Base-by-base conservation (phyloP, 1,140 invertebrate genomes). In the Saccostrea cuccullata region DNA sequence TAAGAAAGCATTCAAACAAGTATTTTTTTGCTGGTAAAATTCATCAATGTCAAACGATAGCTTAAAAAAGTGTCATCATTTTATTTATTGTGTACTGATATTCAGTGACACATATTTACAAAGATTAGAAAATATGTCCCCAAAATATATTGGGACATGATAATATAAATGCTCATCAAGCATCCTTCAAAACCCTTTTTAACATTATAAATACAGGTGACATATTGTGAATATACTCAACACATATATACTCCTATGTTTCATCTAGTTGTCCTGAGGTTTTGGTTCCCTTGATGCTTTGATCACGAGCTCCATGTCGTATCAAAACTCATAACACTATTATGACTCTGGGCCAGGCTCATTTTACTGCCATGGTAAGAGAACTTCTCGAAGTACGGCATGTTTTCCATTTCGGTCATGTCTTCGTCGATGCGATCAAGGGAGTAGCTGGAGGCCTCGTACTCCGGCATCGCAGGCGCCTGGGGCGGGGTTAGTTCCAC, bases 401-500 rank as follows among this genome's bases (percentile, higher is more conserved):
- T 60, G n/a, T 47, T 47, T 47, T 85, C 89, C 15, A 89, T 85
- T 82, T 93, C 92, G 55, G 87, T 85, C 89, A 89, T 91, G 55
- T 92, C 93, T 84, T 92, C 92, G n/a, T 93, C 91, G 5, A 93
- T 91, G 36, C 91, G 91, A 82, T 93, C 92, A 13, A 93, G 87
- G n/a, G 90, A 86, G 30, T 90, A 88, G 12, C 87, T 86, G n/a
- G 55, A 84, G 9, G 84, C 83, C 67, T 58, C 55, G 23, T 56
- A 86, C 3, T 70, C 47, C 23, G 86, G 73, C 30, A 87, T 58
- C 20, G 58, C 82, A 6, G 83, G 70, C 8, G 55, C 58, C 30
- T 86, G 84, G 13, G 98, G 98, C 67, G 98, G 98, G 87, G 99
- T 99, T 82, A 99, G 95, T 95, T 99, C 97, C 13, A 99, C 98